A percentile compares a stretch with the other conserved stretches of the same genome.
These are phyloP conservation scores for Botia kubotai DNA, from an alignment of 2,797 vertebrate species.

Conservation along the genomic window DNA sequence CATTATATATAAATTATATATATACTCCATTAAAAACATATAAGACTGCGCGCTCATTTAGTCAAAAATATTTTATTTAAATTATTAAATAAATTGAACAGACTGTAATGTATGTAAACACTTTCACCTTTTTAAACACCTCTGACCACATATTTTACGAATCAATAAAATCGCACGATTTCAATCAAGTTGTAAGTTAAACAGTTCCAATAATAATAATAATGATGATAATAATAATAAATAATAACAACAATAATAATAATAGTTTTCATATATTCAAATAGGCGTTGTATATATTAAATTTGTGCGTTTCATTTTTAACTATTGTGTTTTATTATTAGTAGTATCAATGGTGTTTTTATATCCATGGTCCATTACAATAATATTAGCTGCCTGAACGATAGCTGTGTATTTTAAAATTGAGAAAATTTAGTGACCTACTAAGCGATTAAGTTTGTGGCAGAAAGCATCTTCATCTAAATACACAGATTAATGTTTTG, in stretches of 20 bases:
- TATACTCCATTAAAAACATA: no score
- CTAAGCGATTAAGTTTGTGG: background rate
- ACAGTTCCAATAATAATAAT: background rate
- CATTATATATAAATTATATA: no score
- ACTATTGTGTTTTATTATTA: background rate
- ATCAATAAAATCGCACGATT: background rate
- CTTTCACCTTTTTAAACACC: conserved; percentile 25
- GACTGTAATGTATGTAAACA: conserved; percentile 8
- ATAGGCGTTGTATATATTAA: no score
- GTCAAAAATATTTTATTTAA: no score
- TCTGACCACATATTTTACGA: conserved; percentile 4
- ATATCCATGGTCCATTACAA: background rate
- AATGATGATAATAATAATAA: background rate
- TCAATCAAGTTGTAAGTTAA: background rate
- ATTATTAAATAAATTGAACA: background rate
- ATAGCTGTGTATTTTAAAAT: background rate
- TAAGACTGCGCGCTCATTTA: no score
- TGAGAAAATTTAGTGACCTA: background rate
- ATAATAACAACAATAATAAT: background rate
- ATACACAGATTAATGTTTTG: background rate
- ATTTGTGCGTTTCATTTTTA: background rate
- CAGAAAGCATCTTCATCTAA: background rate
- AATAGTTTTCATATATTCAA: no score
- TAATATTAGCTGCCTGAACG: background rate
- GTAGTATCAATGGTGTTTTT: background rate